Conservation (phyloP, 2,113 vertebrate genomes). For the Dendrocopos noguchii region DNA sequence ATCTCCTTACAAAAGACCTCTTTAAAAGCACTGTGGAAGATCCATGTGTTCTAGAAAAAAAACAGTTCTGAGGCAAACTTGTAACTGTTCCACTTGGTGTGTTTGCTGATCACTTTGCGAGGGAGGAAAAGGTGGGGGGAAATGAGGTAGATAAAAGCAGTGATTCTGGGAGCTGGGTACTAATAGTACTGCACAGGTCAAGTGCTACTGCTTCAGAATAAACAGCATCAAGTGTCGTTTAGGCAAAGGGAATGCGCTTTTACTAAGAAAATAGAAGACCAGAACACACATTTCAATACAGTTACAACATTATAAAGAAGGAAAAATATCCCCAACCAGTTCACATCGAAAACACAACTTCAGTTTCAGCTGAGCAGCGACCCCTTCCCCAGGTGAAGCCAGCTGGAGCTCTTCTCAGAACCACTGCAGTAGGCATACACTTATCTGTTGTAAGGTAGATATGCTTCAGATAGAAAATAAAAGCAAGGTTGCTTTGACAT, state of each 20-base stretch:
- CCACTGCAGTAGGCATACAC: not conserved
- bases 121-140: not conserved
- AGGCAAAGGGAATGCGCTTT: conserved; percentile 67
- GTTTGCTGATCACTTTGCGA: not conserved
- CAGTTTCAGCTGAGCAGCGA: conserved; percentile 21
- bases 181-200: accelerated
- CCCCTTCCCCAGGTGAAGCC: not conserved
- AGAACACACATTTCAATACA: conserved; percentile 52
- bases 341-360: conserved; percentile 20
- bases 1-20: not conserved
- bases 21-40: not conserved
- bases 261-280: conserved; percentile 78
- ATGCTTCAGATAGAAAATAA: not conserved
- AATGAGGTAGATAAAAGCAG: accelerated
- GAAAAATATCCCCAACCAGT: not conserved
- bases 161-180: accelerated
- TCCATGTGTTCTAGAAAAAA: not conserved
- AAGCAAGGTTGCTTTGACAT: not conserved
- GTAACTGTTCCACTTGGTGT: not conserved
- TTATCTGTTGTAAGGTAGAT: not conserved
- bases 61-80: not conserved
- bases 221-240: not conserved
- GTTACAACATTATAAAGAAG: conserved; percentile 57
- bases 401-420: not conserved
- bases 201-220: not conserved